phyloP scores from a whole-genome alignment of 2,888 invertebrate species.

The Lithophane ornitopus region DNA sequence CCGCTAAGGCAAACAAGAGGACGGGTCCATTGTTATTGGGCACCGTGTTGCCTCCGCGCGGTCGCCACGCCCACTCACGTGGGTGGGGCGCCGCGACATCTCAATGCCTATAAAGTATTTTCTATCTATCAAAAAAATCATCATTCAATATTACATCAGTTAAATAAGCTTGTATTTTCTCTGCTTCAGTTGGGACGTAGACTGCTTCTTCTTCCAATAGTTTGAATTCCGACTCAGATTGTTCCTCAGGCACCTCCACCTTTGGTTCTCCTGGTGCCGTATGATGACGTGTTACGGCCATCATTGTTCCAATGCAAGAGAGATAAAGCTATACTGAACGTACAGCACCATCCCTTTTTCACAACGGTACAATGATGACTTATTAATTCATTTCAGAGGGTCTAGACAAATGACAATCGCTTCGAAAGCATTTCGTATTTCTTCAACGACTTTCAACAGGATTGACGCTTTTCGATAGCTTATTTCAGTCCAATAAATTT shows the following conservation, averaged over 20 bases:
- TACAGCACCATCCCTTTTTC: background rate
- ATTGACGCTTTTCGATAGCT: too few relatives aligned
- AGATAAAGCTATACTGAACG: background rate
- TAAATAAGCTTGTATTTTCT: conserved; percentile 64
- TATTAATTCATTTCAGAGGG: background rate
- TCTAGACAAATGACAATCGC: too few relatives aligned
- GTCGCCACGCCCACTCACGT: too few relatives aligned
- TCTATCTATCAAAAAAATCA: too few relatives aligned
- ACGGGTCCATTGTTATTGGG: too few relatives aligned
- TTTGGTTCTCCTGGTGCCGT: conserved; percentile 34
- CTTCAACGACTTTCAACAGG: too few relatives aligned
- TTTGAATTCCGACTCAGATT: background rate
- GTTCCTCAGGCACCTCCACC: conserved; percentile 2
- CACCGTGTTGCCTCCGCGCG: too few relatives aligned
- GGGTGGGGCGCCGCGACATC: too few relatives aligned
- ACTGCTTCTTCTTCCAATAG: conserved; percentile 30
- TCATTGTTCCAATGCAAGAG: background rate
- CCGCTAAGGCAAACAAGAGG: too few relatives aligned
- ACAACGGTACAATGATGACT: background rate
- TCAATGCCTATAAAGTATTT: too few relatives aligned
- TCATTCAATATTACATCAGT: conserved; percentile 66
- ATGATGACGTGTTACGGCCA: background rate
- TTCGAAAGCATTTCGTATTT: too few relatives aligned
- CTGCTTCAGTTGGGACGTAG: conserved; percentile 34
- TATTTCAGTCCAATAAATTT: too few relatives aligned